These are phyloP conservation scores for Chunga burmeisteri DNA, from an alignment of 2,113 vertebrate species.

Conservation along the genomic window DNA sequence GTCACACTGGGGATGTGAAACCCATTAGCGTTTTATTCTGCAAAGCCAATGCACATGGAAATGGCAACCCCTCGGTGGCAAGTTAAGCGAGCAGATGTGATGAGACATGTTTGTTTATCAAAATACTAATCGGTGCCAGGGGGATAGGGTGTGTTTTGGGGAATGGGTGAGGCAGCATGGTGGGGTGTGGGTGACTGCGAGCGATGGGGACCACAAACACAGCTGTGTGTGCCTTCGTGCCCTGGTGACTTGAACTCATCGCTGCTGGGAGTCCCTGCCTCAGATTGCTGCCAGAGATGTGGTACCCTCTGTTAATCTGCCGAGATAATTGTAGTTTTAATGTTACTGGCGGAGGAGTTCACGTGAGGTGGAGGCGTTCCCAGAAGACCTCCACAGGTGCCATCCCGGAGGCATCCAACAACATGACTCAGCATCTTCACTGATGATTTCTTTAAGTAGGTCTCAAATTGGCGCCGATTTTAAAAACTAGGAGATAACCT, in stretches of 20 bases:
- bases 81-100: neutral
- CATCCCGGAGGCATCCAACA: neutral
- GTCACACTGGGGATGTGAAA: fast-evolving
- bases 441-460: neutral
- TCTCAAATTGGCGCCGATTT: neutral
- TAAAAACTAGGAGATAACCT: neutral
- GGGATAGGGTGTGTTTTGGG: neutral
- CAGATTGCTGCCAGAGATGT: neutral
- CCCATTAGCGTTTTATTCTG: neutral
- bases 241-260: neutral
- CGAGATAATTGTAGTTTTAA: neutral
- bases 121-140: neutral
- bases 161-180: neutral
- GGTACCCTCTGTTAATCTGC: neutral
- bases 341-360: neutral
- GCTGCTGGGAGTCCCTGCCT: neutral
- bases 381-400: neutral
- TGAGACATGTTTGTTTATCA: neutral
- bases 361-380: neutral
- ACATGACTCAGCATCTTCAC: fast-evolving
- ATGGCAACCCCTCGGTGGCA: fast-evolving
- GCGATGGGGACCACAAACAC: neutral
- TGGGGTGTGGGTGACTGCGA: neutral
- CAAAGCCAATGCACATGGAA: neutral
- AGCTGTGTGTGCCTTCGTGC: neutral